Evolutionary conservation across 2,797 vertebrate species (phyloP).

Genomic region (Myoxocephalus aenaeus): DNA sequence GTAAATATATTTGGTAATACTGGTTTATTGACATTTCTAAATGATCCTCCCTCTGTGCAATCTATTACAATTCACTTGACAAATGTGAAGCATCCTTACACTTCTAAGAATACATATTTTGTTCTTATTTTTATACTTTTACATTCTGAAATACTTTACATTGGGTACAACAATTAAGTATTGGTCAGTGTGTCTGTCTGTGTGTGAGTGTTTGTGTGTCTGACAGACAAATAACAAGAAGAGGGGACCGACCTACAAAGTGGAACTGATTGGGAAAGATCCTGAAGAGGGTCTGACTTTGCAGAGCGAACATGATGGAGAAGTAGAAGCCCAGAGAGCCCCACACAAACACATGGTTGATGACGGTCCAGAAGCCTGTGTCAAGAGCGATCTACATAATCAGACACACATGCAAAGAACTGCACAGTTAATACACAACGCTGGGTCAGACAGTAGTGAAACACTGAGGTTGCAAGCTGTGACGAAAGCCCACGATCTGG

Average conservation of each 20-base stretch:
- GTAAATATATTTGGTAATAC: background rate
- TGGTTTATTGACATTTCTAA: background rate
- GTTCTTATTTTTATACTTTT: background rate
- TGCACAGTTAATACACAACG: background rate
- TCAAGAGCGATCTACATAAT: constrained; percentile 89
- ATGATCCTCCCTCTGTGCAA: background rate
- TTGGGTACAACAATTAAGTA: background rate
- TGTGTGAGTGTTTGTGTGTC: background rate
- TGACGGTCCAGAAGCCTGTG: constrained; percentile 94
- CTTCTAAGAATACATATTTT: too few relatives aligned
- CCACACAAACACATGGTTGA: constrained; percentile 97
- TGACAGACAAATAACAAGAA: background rate
- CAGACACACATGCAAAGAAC: constrained; percentile 30
- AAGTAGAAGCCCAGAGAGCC: constrained; percentile 92
- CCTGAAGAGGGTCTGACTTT: constrained; percentile 91
- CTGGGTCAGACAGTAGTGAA: background rate
- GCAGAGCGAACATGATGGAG: constrained; percentile 92
- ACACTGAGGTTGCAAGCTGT: background rate
- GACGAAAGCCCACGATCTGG: background rate
- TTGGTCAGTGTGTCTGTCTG: background rate
- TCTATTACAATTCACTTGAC: background rate
- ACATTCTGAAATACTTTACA: background rate
- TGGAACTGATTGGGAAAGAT: constrained; percentile 95
- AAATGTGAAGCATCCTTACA: background rate
- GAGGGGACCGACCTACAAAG: constrained; percentile 89